Evolutionary conservation across 2,797 vertebrate genomes (phyloP).

Genomic region (Hydrocynus forskahlii): DNA sequence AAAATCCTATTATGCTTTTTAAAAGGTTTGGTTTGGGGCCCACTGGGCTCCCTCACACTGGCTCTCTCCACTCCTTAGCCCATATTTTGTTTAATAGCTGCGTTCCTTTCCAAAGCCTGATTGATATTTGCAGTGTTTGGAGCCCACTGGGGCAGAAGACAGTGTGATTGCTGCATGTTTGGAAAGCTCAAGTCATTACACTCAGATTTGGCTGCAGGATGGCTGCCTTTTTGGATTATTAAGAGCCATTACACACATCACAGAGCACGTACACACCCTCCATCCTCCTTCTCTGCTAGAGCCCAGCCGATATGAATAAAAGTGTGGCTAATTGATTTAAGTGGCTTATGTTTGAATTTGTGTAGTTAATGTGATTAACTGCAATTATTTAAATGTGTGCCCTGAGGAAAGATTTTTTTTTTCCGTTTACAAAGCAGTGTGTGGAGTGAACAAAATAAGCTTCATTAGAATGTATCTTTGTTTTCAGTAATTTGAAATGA

Average conservation of each 20-base stretch:
- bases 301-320: background rate
- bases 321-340: no score
- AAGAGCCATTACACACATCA: slow-evolving; percentile 35
- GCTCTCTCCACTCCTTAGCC: slow-evolving; percentile 39
- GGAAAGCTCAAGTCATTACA: slow-evolving; percentile 42
- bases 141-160: slow-evolving; percentile 44
- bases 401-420: no score
- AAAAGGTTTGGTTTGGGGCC: slow-evolving; percentile 55
- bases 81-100: slow-evolving; percentile 58
- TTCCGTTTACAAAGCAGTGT: no score
- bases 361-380: no score
- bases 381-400: no score
- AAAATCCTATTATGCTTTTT: slow-evolving; percentile 58
- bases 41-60: slow-evolving; percentile 39
- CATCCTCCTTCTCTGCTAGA: background rate
- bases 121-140: slow-evolving; percentile 32
- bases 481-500: no score
- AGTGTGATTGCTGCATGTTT: slow-evolving; percentile 44
- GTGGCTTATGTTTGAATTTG: no score
- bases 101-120: slow-evolving; percentile 40
- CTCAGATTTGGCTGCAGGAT: slow-evolving; percentile 24
- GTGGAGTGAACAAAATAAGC: no score
- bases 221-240: slow-evolving; percentile 27
- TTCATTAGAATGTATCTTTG: no score
- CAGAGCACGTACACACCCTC: background rate